Base-by-base conservation (phyloP, 2,888 invertebrate genomes). In the Acleris laterana region DNA sequence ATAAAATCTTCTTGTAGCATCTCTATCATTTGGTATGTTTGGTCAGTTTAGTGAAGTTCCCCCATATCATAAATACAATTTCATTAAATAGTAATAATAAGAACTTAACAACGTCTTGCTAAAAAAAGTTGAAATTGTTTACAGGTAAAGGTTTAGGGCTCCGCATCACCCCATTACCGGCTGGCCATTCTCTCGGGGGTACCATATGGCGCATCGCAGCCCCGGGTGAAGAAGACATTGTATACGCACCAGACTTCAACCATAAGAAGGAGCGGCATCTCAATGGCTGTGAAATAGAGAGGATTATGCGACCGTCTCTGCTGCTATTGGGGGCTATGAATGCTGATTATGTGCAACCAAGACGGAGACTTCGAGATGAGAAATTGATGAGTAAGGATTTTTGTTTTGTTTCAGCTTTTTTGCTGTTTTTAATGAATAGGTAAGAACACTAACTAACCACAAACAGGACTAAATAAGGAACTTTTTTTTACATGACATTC, bases 151-250 rank as follows among this genome's bases (percentile, higher is more conserved):
- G 99, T 0, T 96, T 98, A 83, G 99, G 99, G 0, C 94, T 99
- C 28, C 97, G 98, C 13, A 96, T 97, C 56, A 99, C 99, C 0
- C 99, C 99, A 0, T 89, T 99, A 20, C 98, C 99, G 7, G 99
- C 99, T 1, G 98, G 99, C 1, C 99, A 99, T 87, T 98, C 99
- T 95, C 97, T 99, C 55, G 99, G 99, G 2, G 99, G 99, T 17
- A 98, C 99, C 0, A 97, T 99, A 58, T 99, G 99, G 99, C 97
- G 98, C 79, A 99, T 99, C 22, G 96, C 98, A 38, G 99, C 99
- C 81, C 97, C 98, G 38, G 99, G 99, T 0, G 99, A 99, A 83
- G 99, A 99, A 87, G 99, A 99, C 80, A 99, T 99, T 71, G 96
- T 99, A 1, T 99, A 99, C 87, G 99, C 99, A 0, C 97, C 98